Evolutionary conservation across 2,797 vertebrate genomes (phyloP), one percentile per base, ranked within the genome.

Genomic region (Adelosebastes latens): DNA sequence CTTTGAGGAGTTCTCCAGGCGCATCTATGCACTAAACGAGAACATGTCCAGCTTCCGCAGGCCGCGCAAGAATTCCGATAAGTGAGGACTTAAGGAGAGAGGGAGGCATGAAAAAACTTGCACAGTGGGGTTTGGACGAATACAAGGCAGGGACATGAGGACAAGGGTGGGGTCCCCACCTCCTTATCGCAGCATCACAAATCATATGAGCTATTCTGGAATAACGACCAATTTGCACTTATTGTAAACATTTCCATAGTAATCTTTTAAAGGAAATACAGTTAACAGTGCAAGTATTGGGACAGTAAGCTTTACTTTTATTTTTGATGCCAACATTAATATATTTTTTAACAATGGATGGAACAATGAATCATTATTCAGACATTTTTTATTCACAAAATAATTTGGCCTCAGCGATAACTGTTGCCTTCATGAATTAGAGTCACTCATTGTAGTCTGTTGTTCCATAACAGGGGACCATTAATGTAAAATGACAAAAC

Each of bases 21-120:
- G 99, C 93, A 99, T 99, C 94, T 99, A 97, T 75, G 98, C 99
- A 89, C 97, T 99, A 82, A 99, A 96, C 0, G 97, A 99, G 89
- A 99, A 98, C 58, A 94, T 97, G 89, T 97, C 98, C 86, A 98
- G 97, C 91, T 99, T 99, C 93, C 97, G 98, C 56, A 91, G 98
- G 18, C 97, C 97, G 0, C 97, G 98, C 73, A 98, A 99, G 90
- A 97, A 97, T 86, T 99, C 97, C 0, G 98, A 99, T 56, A 99
- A 99, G 92, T 99, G 95, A 99, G 69, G 65, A 76, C 36, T 65
- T 31, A 9, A 46, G 0, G 63, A 66, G 65, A 81, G 34, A 55
- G 52, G 53, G 34, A 68, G 78, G 42, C 53, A 61, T 66, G 66
- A 63, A 66, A 64, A 72, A 67, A 66, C 68, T 81, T 81, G 79